Base-by-base conservation (phyloP, 1,140 invertebrate genomes). In the Diorhabda sublineata region DNA sequence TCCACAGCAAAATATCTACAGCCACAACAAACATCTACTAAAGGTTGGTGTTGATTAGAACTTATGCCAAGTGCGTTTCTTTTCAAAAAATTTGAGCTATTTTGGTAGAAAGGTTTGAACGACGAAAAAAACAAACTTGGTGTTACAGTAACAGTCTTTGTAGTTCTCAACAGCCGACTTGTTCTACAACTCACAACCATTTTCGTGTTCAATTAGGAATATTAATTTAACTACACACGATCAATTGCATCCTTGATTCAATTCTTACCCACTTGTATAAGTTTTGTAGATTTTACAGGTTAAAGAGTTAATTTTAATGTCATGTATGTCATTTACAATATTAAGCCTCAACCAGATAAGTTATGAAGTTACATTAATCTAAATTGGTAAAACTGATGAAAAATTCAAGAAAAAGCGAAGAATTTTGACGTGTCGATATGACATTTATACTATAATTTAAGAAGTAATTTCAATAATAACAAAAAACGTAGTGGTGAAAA, bases 101-200 rank as follows among this genome's bases (percentile, higher is more conserved):
- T 62, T 62, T 45, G 7, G 44, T 1, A 44, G 26, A 45, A 2
- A 3, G 64, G 64, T 43, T 42, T 43, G 9, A 41, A 62, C 26
- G 64, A 57, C 57, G 64, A 65, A 58, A 71, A 69, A 8, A 64
- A 62, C 63, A 75, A 70, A 42, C 63, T 72, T 58, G 68, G 71
- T 4, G 72, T 69, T 62, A 72, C 61, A 58, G 70, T 68, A 60
- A 71, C 61, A 52, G 45, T 69, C 69, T 73, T 75, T 9, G 72
- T 66, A 44, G 70, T 61, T 68, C 66, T 74, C 6, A 75, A 26
- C 52, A 75, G 66, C 3, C 70, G 69, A 57, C 64, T 66, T 8
- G 72, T 68, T 47, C 68, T 69, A 43, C 65, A 69, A 44, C 45
- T 60, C 41, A 75, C 69, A 63, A 74, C 72, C 74, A 75, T 75